These are phyloP conservation scores for Eospalax fontanierii DNA, from an alignment of 2,797 vertebrate species.

Conservation along the genomic window DNA sequence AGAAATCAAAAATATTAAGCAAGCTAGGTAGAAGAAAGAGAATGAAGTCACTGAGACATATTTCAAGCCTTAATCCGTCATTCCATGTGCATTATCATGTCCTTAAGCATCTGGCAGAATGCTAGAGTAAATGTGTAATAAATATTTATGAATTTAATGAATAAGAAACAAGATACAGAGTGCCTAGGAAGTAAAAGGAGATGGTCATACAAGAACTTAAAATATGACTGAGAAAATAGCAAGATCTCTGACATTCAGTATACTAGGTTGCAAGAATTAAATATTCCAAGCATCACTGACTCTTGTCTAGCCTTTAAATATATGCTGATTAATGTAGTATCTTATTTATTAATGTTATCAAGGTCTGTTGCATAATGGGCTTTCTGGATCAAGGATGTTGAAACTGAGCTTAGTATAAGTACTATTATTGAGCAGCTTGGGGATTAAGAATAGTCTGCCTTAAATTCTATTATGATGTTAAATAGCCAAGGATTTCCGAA, in stretches of 20 bases:
- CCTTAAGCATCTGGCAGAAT: not conserved
- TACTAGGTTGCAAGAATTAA: too few relatives aligned
- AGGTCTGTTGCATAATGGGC: not conserved
- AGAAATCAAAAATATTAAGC: not conserved
- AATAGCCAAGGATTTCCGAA: not conserved
- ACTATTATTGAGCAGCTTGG: not conserved
- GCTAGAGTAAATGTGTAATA: constrained; percentile 19
- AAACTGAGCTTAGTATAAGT: not conserved
- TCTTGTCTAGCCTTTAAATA: not conserved
- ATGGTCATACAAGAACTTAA: not conserved
- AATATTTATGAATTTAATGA: constrained; percentile 45
- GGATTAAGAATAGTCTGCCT: not conserved
- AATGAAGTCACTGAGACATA: not conserved
- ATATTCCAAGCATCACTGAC: not conserved
- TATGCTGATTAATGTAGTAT: not conserved
- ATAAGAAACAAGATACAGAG: not conserved
- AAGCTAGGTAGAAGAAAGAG: not conserved
- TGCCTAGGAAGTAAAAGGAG: not conserved
- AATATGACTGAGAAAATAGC: not conserved
- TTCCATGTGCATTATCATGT: not conserved
- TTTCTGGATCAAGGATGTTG: not conserved
- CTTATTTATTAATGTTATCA: too few relatives aligned
- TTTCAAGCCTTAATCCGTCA: not conserved
- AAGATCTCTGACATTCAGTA: not conserved
- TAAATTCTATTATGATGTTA: not conserved